These are phyloP conservation scores for Lasius fuliginosus DNA, from an alignment of 2,888 invertebrate genomes.

Conservation along the genomic window DNA sequence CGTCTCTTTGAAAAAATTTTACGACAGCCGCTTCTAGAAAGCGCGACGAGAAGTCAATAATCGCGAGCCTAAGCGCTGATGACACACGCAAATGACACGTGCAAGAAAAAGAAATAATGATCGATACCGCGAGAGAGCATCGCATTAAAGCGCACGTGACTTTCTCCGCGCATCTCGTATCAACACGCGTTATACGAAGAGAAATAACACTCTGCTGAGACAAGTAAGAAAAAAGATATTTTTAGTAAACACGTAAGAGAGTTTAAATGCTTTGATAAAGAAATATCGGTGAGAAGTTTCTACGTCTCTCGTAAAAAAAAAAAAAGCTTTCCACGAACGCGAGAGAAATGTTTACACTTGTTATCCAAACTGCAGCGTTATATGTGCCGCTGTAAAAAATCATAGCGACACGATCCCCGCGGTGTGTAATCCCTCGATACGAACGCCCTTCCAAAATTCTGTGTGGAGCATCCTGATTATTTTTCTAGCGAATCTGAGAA, in stretches of 20 bases:
- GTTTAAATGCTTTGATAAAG: slow-evolving; percentile 1
- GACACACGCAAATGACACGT: slow-evolving; percentile 18
- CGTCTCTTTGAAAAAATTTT: slow-evolving; percentile 9
- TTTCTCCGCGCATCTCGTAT: slow-evolving; percentile 20
- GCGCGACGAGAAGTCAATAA: slow-evolving; percentile 14
- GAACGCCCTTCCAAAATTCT: background rate
- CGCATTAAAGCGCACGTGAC: slow-evolving; percentile 22
- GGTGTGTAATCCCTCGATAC: background rate
- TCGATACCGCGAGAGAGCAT: background rate
- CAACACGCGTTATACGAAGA: background rate
- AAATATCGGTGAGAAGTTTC: background rate
- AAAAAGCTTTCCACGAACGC: slow-evolving; percentile 11
- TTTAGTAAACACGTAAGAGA: background rate
- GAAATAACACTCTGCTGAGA: slow-evolving; percentile 5
- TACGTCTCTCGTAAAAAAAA: background rate
- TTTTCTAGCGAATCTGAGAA: slow-evolving; percentile 51
- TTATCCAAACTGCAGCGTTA: background rate
- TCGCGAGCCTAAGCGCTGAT: slow-evolving; percentile 27
- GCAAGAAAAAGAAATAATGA: background rate
- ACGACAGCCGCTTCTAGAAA: slow-evolving; percentile 1
- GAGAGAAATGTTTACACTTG: background rate
- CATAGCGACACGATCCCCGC: background rate
- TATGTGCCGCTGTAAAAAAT: background rate
- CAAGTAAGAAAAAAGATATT: slow-evolving; percentile 9
- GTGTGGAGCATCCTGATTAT: slow-evolving; percentile 24